Evolutionary conservation across 1,140 invertebrate genomes (phyloP), one percentile per base, ranked within the genome.

Genomic region (Oncopodura yosiiana): DNA sequence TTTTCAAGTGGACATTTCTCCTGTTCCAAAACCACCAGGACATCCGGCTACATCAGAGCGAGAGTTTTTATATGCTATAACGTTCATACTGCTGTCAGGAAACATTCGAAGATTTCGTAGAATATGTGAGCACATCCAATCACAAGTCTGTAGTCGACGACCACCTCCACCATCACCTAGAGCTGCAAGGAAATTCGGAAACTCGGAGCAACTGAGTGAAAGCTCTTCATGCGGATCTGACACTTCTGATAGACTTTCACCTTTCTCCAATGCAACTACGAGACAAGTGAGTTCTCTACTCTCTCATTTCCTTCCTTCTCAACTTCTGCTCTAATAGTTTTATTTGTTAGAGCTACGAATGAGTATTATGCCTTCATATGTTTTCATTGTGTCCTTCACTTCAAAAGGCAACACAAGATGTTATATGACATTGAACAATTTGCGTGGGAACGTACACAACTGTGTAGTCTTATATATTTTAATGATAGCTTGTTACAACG

Each of bases 61-160:
- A 79, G 87, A 93, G 67, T 84, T 84, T 66, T 73, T 94, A 49
- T 95, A 88, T 70, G 93, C 91, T 49, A 84, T 97, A 61, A 95
- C 90, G 9, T 96, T 96, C 69, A 94, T 91, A n/a, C 75, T 96
- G 45, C 72, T 94, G 62, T 93, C 91, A 73, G 92, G 92, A 46
- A 95, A 95, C 68, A 91, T 94, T 57, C 79, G 93, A 58, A 78
- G 94, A 60, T 97, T 96, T 71, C 80, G 92, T 55, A 78, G 93
- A 64, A 90, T 97, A 48, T 96, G 92, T 74, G 94, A 97, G 71
- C 89, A 94, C 69, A 90, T 96, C 55, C 92, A 96, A 69, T 81
- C 84, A 3, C 86, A 91, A 65, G 85, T 93, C 37, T 87, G 86
- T 59, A 74, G 77, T 61, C 76, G 83, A 49, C 74, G 81, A 6